phyloP scores from a whole-genome alignment of 2,113 vertebrate genomes.

The Pongo abelii region DNA sequence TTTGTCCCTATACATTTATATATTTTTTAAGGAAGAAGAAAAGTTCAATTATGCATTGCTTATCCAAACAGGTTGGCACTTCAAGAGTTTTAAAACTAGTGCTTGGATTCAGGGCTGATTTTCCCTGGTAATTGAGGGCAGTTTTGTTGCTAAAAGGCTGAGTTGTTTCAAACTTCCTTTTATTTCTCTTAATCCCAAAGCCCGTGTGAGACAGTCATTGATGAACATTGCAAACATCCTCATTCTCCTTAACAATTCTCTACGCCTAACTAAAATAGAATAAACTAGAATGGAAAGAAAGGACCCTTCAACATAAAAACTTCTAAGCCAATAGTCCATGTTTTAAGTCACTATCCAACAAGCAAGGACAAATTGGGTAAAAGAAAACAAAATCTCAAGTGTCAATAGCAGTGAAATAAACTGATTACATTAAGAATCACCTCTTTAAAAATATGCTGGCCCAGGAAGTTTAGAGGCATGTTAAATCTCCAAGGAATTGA shows the following conservation, averaged over 20 bases:
- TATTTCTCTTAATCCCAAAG: background rate
- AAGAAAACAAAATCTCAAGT: background rate
- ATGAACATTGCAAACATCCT: background rate
- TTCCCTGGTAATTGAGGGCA: background rate
- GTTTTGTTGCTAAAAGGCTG: background rate
- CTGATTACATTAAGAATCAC: background rate
- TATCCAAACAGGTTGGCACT: background rate
- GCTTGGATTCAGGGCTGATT: background rate
- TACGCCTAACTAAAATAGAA: background rate
- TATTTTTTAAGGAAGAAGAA: constrained; percentile 18
- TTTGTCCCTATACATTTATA: background rate
- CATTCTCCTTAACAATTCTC: background rate
- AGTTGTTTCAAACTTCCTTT: background rate
- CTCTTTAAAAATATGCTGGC: background rate
- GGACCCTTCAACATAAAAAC: background rate
- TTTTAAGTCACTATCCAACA: background rate
- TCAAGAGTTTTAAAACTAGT: background rate
- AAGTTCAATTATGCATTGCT: background rate
- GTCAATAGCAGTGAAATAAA: background rate
- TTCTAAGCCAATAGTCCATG: background rate
- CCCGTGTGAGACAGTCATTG: background rate
- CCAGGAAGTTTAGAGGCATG: background rate
- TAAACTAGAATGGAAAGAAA: background rate
- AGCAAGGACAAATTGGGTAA: background rate
- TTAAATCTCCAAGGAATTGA: background rate